phyloP scores from a whole-genome alignment of 2,797 vertebrate genomes.

The Anas bernieri region DNA sequence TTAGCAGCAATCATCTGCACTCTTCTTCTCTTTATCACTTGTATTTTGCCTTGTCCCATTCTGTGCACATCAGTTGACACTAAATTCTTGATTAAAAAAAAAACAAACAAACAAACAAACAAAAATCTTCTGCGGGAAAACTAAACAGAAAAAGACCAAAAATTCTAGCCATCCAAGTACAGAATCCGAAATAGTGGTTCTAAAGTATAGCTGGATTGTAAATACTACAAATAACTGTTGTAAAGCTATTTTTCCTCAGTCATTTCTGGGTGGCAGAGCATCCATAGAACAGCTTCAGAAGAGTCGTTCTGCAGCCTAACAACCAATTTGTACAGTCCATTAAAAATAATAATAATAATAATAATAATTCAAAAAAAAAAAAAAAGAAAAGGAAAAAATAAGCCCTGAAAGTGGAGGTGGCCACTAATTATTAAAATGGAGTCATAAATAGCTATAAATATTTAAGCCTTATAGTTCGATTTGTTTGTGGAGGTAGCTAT shows the following conservation, averaged over 20 bases:
- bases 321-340: neutral
- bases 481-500: slow-evolving; percentile 62
- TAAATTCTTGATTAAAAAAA: neutral
- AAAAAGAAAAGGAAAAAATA: neutral
- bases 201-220: neutral
- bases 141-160: neutral
- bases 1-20: neutral
- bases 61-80: neutral
- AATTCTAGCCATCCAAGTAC: neutral
- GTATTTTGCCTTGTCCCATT: neutral
- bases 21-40: neutral
- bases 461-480: slow-evolving; percentile 69
- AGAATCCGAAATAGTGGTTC: neutral
- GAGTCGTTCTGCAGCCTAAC: neutral
- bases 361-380: too few relatives aligned
- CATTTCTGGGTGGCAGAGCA: slow-evolving; percentile 13
- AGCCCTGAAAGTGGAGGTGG: neutral
- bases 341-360: neutral
- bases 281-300: neutral
- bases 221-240: neutral
- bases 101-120: neutral
- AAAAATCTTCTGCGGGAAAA: neutral
- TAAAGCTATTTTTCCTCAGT: slow-evolving; percentile 12
- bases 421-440: slow-evolving; percentile 62
- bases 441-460: slow-evolving; percentile 73